Base-by-base conservation (phyloP, 2,888 invertebrate genomes). In the Osmoderma eremita region DNA sequence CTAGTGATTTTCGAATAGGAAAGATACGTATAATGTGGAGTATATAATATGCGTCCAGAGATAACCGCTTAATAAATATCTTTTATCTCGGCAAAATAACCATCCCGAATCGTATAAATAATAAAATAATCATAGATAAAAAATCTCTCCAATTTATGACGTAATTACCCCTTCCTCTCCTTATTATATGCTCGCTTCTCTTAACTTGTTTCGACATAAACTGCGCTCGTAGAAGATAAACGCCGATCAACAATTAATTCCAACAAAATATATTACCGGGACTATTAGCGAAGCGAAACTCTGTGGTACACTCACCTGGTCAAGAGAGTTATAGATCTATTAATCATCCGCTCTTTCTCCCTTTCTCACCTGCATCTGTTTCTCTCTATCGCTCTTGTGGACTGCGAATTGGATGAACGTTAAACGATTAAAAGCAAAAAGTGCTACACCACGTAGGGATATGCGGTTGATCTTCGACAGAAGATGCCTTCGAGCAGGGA, bases 161-260 rank as follows among this genome's bases (percentile, higher is more conserved):
- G 75, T 77, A 78, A 76, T 77, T 77, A 76, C 75, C 49, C 49
- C 24, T 64, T 41, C 13, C 20, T 41, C 24, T 39, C 10, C 22
- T 22, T 22, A 39, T 49, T 50, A n/a, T 10, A 20, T 30, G 22
- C 53, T 42, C 70, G 70, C 71, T 67, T 70, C 67, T 65, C 71
- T 72, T 77, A 78, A 78, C 75, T 75, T 76, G 77, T 78, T 78
- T 77, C 77, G 78, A 78, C 78, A 74, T 75, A 75, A 78, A 77
- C 76, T 76, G 73, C 75, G 73, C 73, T 17, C 6, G 70, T 72
- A 71, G 72, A 76, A 79, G 78, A 79, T 78, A 78, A 78, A 79
- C 76, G 76, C 74, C 74, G 74, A 72, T 72, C 76, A 76, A 79
- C 79, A 79, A 79, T 79, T 79, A 79, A 79, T 79, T 78, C 74